These are phyloP conservation scores for Incurvaria masculella DNA, from an alignment of 2,888 invertebrate species.

Conservation along the genomic window DNA sequence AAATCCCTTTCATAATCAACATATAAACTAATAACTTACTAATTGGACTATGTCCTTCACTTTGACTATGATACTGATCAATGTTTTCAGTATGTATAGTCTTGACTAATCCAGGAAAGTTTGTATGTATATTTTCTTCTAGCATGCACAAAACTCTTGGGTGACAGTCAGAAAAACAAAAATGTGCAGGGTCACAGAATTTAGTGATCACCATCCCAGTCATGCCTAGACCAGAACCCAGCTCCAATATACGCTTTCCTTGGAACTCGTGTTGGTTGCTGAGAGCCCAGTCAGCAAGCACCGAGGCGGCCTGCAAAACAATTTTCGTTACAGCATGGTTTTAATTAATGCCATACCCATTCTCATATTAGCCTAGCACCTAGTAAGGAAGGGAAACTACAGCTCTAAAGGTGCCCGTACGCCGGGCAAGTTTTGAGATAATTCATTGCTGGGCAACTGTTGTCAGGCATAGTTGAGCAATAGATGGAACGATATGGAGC, in stretches of 20 bases:
- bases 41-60: too few relatives aligned
- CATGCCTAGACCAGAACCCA: conserved; percentile 76
- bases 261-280: conserved; percentile 48
- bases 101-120: conserved; percentile 33
- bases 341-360: too few relatives aligned
- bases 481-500: too few relatives aligned
- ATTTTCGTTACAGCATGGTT: too few relatives aligned
- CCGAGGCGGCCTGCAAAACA: conserved; percentile 63
- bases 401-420: too few relatives aligned
- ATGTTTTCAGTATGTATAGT: conserved; percentile 10
- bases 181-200: conserved; percentile 47
- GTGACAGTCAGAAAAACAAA: conserved; percentile 70
- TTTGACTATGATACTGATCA: conserved; percentile 14
- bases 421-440: too few relatives aligned
- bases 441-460: too few relatives aligned
- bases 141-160: conserved; percentile 60
- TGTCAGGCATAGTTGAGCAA: too few relatives aligned
- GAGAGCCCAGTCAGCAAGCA: conserved; percentile 68
- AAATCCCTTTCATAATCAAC: too few relatives aligned
- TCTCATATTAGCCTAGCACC: too few relatives aligned
- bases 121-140: conserved; percentile 60
- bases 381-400: too few relatives aligned
- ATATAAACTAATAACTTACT: too few relatives aligned
- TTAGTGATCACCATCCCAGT: conserved; percentile 62
- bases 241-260: conserved; percentile 62